A percentile compares a stretch with the other conserved stretches of the same genome.
Evolutionary conservation across 2,113 vertebrate species (phyloP).

Genomic region (Ammodytes dubius): DNA sequence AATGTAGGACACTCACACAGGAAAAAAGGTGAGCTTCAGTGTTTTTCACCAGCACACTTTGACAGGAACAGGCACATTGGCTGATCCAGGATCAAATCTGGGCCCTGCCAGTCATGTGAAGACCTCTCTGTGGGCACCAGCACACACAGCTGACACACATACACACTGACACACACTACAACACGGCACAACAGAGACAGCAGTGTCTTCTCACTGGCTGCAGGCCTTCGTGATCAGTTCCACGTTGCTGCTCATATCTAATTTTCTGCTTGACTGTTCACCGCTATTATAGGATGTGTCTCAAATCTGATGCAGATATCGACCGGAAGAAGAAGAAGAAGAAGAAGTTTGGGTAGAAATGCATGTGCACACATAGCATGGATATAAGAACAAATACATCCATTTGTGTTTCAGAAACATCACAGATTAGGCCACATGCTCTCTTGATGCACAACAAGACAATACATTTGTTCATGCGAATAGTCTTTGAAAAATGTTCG

Average conservation of each 20-base stretch:
- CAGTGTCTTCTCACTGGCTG: slow-evolving; percentile 19
- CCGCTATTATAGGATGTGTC: neutral
- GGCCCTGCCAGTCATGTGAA: slow-evolving; percentile 1
- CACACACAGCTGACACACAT: slow-evolving; percentile 16
- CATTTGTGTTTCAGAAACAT: neutral
- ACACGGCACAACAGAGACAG: slow-evolving; percentile 14
- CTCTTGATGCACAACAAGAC: no score
- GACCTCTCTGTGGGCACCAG: neutral
- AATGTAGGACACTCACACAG: neutral
- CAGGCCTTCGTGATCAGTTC: slow-evolving; percentile 27
- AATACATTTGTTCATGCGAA: neutral
- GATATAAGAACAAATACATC: no score
- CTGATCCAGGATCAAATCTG: slow-evolving; percentile 9
- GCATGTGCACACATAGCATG: neutral
- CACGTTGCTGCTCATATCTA: slow-evolving; percentile 25
- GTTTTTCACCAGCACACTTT: neutral
- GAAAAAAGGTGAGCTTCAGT: slow-evolving; percentile 6
- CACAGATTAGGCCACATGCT: neutral
- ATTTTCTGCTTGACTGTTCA: slow-evolving; percentile 38
- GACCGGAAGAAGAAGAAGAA: no score
- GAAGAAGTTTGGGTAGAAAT: neutral
- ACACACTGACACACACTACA: neutral
- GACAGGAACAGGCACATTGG: neutral
- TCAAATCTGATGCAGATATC: slow-evolving; percentile 21
- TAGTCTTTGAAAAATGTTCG: neutral